These are phyloP conservation scores for Pasiphila rectangulata DNA, from an alignment of 2,888 invertebrate genomes.

Conservation along the genomic window DNA sequence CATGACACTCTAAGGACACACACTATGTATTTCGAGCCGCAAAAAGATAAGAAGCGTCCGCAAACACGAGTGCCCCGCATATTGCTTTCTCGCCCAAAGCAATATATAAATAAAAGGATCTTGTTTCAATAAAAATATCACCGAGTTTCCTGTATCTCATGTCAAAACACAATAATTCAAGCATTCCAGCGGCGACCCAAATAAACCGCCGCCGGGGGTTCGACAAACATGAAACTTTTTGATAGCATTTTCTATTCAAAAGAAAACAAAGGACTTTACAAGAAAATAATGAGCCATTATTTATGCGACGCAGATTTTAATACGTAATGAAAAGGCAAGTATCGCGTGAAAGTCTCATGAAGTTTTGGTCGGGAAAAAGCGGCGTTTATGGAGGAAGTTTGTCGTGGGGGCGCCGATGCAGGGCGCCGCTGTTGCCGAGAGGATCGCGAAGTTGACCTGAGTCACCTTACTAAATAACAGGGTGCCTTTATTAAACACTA, in stretches of 20 bases:
- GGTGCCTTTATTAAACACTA: no score
- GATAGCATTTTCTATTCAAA: constrained; percentile 25
- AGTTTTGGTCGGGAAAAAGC: constrained; percentile 39
- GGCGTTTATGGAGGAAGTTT: constrained; percentile 48
- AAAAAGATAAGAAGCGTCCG: neutral
- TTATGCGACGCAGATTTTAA: constrained; percentile 42
- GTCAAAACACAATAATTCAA: constrained; percentile 21
- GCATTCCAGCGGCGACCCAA: constrained; percentile 15
- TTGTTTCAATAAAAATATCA: constrained; percentile 10
- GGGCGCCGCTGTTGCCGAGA: no score
- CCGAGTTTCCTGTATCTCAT: constrained; percentile 12
- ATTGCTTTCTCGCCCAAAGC: neutral
- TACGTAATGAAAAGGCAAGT: constrained; percentile 43
- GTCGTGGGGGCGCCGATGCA: constrained; percentile 29
- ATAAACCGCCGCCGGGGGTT: constrained; percentile 9
- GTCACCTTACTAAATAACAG: no score
- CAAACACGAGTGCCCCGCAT: neutral
- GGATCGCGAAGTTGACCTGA: no score
- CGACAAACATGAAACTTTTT: constrained; percentile 21
- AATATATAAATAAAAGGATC: constrained; percentile 1
- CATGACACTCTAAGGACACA: no score
- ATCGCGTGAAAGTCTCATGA: constrained; percentile 43
- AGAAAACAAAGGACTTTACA: constrained; percentile 29
- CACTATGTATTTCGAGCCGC: no score
- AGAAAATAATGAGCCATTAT: constrained; percentile 39